These are phyloP conservation scores for Amphiduros pacificus DNA, from an alignment of 2,888 invertebrate species.

Conservation along the genomic window DNA sequence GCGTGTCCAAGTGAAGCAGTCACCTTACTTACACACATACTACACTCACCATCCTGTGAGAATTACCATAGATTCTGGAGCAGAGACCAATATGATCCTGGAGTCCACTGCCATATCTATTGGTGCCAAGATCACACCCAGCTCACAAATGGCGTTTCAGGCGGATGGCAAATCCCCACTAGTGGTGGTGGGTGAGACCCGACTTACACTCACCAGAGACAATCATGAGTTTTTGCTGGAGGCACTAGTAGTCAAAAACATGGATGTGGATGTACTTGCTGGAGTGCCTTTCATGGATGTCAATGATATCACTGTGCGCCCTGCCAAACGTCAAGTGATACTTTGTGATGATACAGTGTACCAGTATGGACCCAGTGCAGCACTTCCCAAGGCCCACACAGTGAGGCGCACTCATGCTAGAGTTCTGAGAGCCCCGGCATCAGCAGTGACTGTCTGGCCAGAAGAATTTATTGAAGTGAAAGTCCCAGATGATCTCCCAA, in stretches of 20 bases:
- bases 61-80: constrained; percentile 29
- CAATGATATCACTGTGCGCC: constrained; percentile 31
- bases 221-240: background rate
- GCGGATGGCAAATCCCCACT: constrained; percentile 25
- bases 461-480: background rate
- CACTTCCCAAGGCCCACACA: no score
- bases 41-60: constrained; percentile 22
- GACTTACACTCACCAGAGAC: background rate
- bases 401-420: background rate
- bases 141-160: constrained; percentile 23
- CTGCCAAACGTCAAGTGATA: constrained; percentile 22
- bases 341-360: background rate
- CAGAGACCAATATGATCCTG: constrained; percentile 28
- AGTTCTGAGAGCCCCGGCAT: background rate
- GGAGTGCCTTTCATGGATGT: constrained; percentile 32
- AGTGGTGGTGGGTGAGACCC: background rate
- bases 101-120: constrained; percentile 20
- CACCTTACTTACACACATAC: constrained; percentile 25
- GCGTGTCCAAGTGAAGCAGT: constrained; percentile 27
- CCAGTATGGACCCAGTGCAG: no score
- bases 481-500: background rate
- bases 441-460: background rate
- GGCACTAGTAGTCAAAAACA: constrained; percentile 22
- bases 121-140: constrained; percentile 22
- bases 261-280: constrained; percentile 27